These are phyloP conservation scores for Adelphocoris suturalis DNA, from an alignment of 2,888 invertebrate genomes.

Conservation along the genomic window DNA sequence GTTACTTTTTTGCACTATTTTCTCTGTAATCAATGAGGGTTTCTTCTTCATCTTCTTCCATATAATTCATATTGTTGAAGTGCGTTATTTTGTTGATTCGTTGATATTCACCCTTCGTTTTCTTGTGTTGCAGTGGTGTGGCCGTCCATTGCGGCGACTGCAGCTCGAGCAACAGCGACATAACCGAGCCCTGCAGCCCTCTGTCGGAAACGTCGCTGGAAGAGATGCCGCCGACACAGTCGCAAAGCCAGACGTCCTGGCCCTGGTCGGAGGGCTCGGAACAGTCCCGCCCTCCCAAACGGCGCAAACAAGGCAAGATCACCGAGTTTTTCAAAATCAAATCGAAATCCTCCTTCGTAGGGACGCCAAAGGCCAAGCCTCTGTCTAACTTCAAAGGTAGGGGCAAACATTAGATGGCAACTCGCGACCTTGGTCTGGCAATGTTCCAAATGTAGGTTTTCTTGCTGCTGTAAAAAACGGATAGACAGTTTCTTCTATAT, in stretches of 20 bases:
- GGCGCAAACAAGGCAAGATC: conserved; percentile 80
- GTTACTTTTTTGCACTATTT: too few relatives aligned
- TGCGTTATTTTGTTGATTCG: too few relatives aligned
- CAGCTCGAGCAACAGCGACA: conserved; percentile 88
- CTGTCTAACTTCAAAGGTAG: conserved; percentile 49
- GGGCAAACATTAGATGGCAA: conserved; percentile 22
- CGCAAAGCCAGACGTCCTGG: conserved; percentile 64
- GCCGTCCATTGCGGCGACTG: conserved; percentile 86
- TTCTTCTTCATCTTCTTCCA: too few relatives aligned
- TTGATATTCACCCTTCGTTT: background rate
- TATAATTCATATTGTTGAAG: too few relatives aligned
- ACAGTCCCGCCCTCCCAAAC: conserved; percentile 60
- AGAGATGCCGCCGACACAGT: conserved; percentile 76
- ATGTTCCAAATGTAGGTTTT: background rate
- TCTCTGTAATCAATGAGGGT: too few relatives aligned
- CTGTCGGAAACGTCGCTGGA: conserved; percentile 82
- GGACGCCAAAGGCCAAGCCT: conserved; percentile 75
- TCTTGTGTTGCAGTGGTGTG: conserved; percentile 86
- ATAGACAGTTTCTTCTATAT: too few relatives aligned
- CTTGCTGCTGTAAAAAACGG: background rate
- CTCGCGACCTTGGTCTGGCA: background rate
- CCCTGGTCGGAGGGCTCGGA: conserved; percentile 62
- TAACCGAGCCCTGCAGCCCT: conserved; percentile 92
- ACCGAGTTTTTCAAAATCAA: conserved; percentile 92
- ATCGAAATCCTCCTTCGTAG: conserved; percentile 81